These are phyloP conservation scores for Natrix natrix DNA, from an alignment of 2,797 vertebrate species.

Conservation along the genomic window DNA sequence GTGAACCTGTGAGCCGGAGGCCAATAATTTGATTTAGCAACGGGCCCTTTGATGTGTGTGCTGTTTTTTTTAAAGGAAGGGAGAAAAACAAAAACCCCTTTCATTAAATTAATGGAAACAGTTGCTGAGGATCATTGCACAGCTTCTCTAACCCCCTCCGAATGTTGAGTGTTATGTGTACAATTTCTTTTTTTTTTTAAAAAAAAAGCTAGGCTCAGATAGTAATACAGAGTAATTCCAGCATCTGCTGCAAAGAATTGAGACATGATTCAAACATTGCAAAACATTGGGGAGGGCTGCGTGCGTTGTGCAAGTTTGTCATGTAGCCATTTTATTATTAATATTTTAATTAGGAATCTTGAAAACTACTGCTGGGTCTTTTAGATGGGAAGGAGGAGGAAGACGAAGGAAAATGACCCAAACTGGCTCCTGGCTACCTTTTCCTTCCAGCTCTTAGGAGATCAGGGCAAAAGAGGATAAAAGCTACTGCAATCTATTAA, in stretches of 20 bases:
- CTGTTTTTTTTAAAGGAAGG: background rate
- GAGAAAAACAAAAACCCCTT: background rate
- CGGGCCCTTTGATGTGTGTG: background rate
- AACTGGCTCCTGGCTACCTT: background rate
- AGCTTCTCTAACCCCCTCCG: conserved; percentile 13
- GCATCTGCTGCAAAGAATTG: background rate
- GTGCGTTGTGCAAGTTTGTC: background rate
- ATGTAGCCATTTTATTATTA: background rate
- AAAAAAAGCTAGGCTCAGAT: background rate
- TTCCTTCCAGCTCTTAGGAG: no score
- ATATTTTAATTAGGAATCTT: background rate
- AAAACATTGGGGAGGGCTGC: background rate
- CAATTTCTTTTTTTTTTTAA: no score
- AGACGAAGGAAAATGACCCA: background rate
- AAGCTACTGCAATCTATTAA: background rate
- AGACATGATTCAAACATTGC: background rate
- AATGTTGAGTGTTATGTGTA: background rate
- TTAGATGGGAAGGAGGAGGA: background rate
- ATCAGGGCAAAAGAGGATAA: no score
- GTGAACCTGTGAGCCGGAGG: background rate
- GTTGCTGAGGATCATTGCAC: conserved; percentile 5
- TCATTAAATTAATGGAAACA: conserved; percentile 40
- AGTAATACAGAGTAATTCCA: background rate
- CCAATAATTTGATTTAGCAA: background rate
- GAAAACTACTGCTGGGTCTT: background rate